Evolutionary conservation across 2,888 invertebrate species (phyloP), one percentile per base, ranked within the genome.

Genomic region (Pecten maximus): DNA sequence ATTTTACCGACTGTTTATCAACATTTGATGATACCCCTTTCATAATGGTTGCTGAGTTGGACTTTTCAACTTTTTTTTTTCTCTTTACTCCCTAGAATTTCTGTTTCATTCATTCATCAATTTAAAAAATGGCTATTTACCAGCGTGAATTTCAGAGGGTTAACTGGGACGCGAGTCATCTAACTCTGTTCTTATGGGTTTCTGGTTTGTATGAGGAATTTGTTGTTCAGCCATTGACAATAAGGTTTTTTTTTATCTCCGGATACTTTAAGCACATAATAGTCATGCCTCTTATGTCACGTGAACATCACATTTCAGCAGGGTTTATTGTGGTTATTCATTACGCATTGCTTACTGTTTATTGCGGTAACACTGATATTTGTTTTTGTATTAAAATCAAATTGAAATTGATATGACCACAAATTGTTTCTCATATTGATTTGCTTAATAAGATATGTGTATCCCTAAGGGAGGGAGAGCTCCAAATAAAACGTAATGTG

Each of bases 31-130:
- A 74, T 74, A 74, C 0, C 23, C 8, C 54, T 74, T 74, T 74
- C 74, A 74, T 74, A 74, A 74, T 28, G 74, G 74, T 28, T 74
- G 0, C 8, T 8, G 35, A 74, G 28, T 28, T 74, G 74, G 28
- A 74, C 74, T 74, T 74, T 74, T 12, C 60, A 60, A 6, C 12
- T 6, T 74, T 74, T 74, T 74, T 74, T 74, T 44, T 44, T 12
- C 8, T n/a, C n/a, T n/a, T n/a, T n/a, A n/a, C n/a, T 44, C 44
- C 6, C 74, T 74, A 28, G 35, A 19, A 35, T 74, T 12, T 74
- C 74, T 74, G 74, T 74, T 74, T 35, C 74, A 74, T 74, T 74
- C 74, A 74, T 74, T 74, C 74, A 74, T 74, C 74, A 74, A 74
- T 74, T 74, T 35, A 74, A 74, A 74, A 74, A 35, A 28, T 15